Percentiles rank a stretch among this genome's conserved stretches.
Conservation (phyloP, 2,113 vertebrate genomes). For the Paramormyrops kingsleyae region DNA sequence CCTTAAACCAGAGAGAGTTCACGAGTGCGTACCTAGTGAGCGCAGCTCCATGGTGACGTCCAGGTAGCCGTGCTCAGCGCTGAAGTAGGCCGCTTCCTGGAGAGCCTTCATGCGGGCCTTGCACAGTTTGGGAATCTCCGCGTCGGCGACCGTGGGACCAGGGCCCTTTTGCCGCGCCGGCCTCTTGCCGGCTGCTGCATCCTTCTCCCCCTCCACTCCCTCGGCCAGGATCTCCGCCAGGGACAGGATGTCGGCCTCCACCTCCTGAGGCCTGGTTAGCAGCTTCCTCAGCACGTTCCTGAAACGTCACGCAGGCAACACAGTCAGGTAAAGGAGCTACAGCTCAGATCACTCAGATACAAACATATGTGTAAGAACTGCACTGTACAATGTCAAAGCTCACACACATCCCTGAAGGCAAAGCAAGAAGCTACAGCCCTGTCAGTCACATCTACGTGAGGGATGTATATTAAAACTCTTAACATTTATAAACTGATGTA, state of each 20-base stretch:
- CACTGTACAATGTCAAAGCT: not conserved
- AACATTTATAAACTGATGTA: not conserved
- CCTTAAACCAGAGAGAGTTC: not conserved
- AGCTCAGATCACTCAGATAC: not conserved
- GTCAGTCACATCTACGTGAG: not conserved
- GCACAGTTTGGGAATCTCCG: conserved; percentile 61
- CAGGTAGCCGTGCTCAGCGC: conserved; percentile 84
- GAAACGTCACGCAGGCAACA: not conserved
- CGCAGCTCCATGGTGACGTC: conserved; percentile 90
- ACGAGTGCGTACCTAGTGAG: conserved; percentile 68
- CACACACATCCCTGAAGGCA: not conserved
- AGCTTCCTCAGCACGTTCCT: conserved; percentile 86
- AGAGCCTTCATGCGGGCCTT: conserved; percentile 78
- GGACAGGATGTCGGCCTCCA: conserved; percentile 79
- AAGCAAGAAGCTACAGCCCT: not conserved
- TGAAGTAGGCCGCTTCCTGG: conserved; percentile 92
- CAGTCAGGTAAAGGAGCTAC: not conserved
- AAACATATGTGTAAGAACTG: not conserved
- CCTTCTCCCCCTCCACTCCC: conserved; percentile 65
- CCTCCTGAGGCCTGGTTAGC: conserved; percentile 72
- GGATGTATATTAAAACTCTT: not conserved
- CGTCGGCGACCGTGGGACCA: conserved; percentile 50
- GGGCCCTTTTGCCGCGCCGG: conserved; percentile 23
- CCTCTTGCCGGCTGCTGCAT: not conserved
- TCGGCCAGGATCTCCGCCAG: conserved; percentile 92